Percentiles rank a stretch among this genome's conserved stretches.
Conservation (phyloP, 2,888 invertebrate species). For the Diaphora mendica region DNA sequence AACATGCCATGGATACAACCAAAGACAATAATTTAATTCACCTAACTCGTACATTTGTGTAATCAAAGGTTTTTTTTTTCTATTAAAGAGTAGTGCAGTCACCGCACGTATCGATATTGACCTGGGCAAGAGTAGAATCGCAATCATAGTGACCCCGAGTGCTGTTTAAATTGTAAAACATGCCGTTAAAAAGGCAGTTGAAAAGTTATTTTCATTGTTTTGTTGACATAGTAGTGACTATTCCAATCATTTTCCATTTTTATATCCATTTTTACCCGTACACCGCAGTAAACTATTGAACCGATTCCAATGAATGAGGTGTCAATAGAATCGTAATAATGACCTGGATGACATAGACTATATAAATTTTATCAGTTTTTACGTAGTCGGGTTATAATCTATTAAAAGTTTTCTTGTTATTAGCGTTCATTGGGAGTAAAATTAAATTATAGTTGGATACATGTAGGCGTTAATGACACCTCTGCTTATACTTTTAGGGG, state of each 20-base stretch:
- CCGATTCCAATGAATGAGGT: too few species aligned
- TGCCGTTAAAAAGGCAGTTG: not conserved
- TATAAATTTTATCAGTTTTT: too few species aligned
- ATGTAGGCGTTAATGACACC: too few species aligned
- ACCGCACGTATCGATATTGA: conserved; percentile 57
- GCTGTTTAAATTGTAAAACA: conserved; percentile 17
- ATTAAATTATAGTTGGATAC: too few species aligned
- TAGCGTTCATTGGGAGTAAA: too few species aligned
- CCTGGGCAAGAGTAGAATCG: conserved; percentile 64
- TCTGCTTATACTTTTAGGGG: too few species aligned
- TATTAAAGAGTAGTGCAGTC: conserved; percentile 26
- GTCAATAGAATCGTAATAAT: too few species aligned
- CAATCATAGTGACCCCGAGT: conserved; percentile 53
- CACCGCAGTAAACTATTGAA: too few species aligned
- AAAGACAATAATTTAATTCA: conserved; percentile 31
- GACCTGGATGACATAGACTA: too few species aligned
- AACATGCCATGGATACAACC: conserved; percentile 1
- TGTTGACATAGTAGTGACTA: not conserved
- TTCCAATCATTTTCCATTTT: not conserved
- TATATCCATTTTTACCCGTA: too few species aligned
- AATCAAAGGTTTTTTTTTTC: conserved; percentile 39
- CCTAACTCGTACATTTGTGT: conserved; percentile 49
- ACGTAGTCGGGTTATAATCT: too few species aligned
- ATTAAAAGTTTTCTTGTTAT: too few species aligned
- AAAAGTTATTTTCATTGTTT: conserved; percentile 1